Evolutionary conservation across 2,888 invertebrate genomes (phyloP), one percentile per base, ranked within the genome.

Genomic region (Deilephila elpenor): DNA sequence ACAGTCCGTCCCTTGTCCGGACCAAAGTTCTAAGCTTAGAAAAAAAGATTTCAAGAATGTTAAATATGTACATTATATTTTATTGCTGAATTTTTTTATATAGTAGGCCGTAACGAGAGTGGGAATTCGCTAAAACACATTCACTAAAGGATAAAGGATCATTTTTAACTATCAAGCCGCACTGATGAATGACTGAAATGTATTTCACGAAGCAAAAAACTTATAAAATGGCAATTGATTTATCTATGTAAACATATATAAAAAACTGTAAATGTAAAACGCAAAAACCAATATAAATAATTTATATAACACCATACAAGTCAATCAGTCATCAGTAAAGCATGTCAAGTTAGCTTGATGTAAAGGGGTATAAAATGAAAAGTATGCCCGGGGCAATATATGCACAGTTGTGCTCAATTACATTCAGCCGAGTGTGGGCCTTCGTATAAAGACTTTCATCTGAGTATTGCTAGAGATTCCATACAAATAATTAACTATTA

Each of bases 21-120:
- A 51, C 44, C 14, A 25, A 51, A 51, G 51, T 44, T 67, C 51
- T 25, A 67, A 67, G 67, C 67, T 67, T 67, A 67, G 64, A 67
- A 67, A 67, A 67, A 20, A 37, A 37, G 14, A 44, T 25, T 67
- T 67, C 25, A 67, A 67, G 67, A 67, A 67, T 67, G 17, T 74
- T 73, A 76, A 78, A 80, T 89, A 88, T 88, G 86, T 88, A 88
- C 87, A 89, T 80, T 72, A n/a, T 44, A 77, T 53, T 72, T 82
- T 86, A 87, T 87, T 88, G 86, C 86, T 81, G 78, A 78, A 25
- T 25, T 73, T 86, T 74, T 86, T 74, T 82, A 77, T 82, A 80
- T 79, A 76, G 78, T 88, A 89, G 88, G 89, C 89, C 88, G 83
- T 83, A 34, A 56, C 17, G 80, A 78, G 73, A 80, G 76, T 73